Evolutionary conservation across 2,113 vertebrate species (phyloP), one percentile per base, ranked within the genome.

Genomic region (Gopherus evgoodei): DNA sequence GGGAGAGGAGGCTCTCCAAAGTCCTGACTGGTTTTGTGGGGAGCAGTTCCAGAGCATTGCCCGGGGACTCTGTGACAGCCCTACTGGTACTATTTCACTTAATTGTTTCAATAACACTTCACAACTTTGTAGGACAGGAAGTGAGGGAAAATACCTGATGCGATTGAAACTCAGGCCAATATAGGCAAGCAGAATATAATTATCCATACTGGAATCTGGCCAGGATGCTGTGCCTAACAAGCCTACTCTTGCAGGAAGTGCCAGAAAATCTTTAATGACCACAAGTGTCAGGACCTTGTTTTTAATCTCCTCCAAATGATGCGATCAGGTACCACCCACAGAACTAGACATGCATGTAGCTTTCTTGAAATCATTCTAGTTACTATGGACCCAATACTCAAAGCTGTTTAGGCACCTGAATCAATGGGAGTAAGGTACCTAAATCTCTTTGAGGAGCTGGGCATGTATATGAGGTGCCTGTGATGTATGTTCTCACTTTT

Each of bases 271-370:
- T 94, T 69, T 21, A 87, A 62, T 88, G 42, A 89, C 56, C 7
- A 2, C 47, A 86, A 57, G n/a, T 0, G 1, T 84, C 56, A 86
- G 44, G 38, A 78, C 49, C 16, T 90, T 85, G 47, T 84, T 95
- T 95, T 88, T 91, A 72, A 91, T 84, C 53, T 65, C 24, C 11
- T 91, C 89, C 80, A 79, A 49, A 87, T 88, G 93, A 91, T 16
- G 44, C 82, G 90, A 19, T 88, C 0, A 0, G 11, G 59, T 93
- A 65, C 49, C 38, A 84, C 62, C 31, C 0, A 2, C 86, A 87
- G 93, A 86, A 42, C 17, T 47, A 93, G 79, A 38, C 21, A 11
- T 3, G 38, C 42, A 47, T 1, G 0, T 35, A 59, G 31, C 62
- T 92, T 44, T 52, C 50, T 79, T 59, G 42, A 82, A 65, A 91